Evolutionary conservation across 1,140 invertebrate species (phyloP).

Genomic region (silkworm (Bombyx mori)): ASM3026992v2 NC_085118.1:9161501-9162000

Average conservation of each 20-base stretch:
- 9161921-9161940: background rate
- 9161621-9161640: no score
- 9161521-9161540: no score
- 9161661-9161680: conserved; percentile 24
- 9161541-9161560: no score
- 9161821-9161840: conserved; percentile 15
- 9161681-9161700: conserved; percentile 32
- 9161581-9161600: no score
- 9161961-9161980: no score
- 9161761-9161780: conserved; percentile 58
- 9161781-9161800: conserved; percentile 74
- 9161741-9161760: conserved; percentile 63
- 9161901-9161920: conserved; percentile 58
- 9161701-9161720: conserved; percentile 45
- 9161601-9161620: no score
- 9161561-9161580: no score
- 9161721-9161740: conserved; percentile 46
- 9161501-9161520: no score
- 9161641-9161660: conserved; percentile 15
- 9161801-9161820: conserved; percentile 24
- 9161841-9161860: conserved; percentile 31
- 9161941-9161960: no score
- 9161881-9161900: conserved; percentile 72
- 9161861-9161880: conserved; percentile 29
- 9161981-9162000: no score